phyloP scores from a whole-genome alignment of 2,797 vertebrate species.

The Avahi laniger region DNA sequence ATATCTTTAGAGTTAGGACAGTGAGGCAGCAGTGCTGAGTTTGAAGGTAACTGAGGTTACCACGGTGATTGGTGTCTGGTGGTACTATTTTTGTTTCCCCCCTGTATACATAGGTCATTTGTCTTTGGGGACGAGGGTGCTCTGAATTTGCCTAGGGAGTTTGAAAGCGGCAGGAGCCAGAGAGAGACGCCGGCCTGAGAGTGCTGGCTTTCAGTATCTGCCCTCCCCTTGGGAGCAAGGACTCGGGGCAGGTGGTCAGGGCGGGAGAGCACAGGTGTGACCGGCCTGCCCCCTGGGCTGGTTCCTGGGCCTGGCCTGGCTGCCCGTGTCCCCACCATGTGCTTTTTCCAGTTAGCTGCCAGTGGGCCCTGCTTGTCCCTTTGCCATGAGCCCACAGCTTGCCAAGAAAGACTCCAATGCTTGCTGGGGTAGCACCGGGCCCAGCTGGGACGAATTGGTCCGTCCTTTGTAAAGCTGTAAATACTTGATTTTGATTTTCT shows the following conservation, averaged over 20 bases:
- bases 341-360: conserved; percentile 38
- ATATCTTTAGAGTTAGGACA: conserved; percentile 16
- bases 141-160: background rate
- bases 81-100: conserved; percentile 28
- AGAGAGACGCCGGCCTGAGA: background rate
- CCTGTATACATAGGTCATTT: background rate
- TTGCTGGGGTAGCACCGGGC: conserved; percentile 35
- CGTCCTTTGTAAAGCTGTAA: conserved; percentile 86
- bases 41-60: background rate
- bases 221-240: background rate
- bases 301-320: background rate
- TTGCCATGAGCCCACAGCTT: conserved; percentile 62
- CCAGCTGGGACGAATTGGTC: background rate
- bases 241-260: background rate
- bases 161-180: background rate
- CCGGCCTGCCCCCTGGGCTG: background rate
- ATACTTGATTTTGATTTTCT: conserved; percentile 85
- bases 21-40: background rate
- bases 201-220: background rate
- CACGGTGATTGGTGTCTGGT: background rate
- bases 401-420: conserved; percentile 58
- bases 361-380: conserved; percentile 34
- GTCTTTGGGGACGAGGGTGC: background rate
- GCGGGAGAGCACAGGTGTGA: background rate
- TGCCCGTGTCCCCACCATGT: background rate